phyloP scores from a whole-genome alignment of 1,140 invertebrate genomes.

The Hypothenemus hampei region DNA sequence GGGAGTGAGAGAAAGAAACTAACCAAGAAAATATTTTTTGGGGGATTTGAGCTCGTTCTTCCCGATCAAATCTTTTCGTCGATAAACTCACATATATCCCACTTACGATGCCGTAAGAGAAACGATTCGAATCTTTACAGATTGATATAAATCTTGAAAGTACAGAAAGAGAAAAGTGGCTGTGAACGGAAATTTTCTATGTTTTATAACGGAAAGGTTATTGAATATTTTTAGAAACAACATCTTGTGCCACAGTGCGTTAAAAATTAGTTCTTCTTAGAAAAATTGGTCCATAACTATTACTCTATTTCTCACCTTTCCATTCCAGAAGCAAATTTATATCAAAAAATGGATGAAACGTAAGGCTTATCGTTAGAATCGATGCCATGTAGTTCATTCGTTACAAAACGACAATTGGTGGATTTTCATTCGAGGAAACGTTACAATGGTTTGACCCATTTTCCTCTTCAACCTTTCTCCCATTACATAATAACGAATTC shows the following conservation, averaged over 20 bases:
- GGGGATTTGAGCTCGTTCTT: conserved; percentile 15
- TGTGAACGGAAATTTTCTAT: background rate
- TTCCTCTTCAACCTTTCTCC: too few species aligned
- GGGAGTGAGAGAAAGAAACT: too few species aligned
- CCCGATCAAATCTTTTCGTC: conserved; percentile 10
- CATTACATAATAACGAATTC: too few species aligned
- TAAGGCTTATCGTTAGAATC: conserved; percentile 23
- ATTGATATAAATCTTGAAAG: conserved; percentile 26
- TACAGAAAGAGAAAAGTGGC: conserved; percentile 16
- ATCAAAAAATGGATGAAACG: too few species aligned
- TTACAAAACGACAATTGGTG: conserved; percentile 26
- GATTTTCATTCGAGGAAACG: conserved; percentile 26
- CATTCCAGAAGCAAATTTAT: too few species aligned
- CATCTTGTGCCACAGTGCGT: background rate
- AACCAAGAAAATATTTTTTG: too few species aligned
- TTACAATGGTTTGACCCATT: too few species aligned
- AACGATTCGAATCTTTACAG: conserved; percentile 16
- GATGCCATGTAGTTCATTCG: conserved; percentile 23
- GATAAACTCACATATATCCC: conserved; percentile 18
- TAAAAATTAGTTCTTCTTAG: too few species aligned
- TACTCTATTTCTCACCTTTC: too few species aligned
- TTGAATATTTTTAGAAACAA: background rate
- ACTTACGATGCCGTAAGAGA: conserved; percentile 16
- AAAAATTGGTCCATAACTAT: too few species aligned
- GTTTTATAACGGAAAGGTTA: background rate